phyloP scores from a whole-genome alignment of 2,888 invertebrate genomes.

The Sphaerophoria rueppellii region DNA sequence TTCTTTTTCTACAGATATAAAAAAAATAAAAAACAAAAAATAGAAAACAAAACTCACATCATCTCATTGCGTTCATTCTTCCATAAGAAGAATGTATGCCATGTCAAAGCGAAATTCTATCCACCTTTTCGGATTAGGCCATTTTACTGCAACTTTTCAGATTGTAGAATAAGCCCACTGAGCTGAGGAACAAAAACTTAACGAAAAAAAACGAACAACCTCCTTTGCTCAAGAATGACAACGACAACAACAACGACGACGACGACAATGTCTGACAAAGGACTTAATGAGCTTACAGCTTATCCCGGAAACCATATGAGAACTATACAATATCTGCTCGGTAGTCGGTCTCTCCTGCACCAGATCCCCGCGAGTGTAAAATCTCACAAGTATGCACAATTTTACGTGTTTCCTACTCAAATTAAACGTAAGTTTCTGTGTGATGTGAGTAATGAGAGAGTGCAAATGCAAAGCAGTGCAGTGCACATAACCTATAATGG shows the following conservation, averaged over 20 bases:
- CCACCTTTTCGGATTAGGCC: constrained; percentile 14
- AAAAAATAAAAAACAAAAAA: not conserved
- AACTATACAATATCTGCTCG: not conserved
- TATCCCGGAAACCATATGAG: constrained; percentile 70
- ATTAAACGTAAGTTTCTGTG: not conserved
- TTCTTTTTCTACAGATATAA: not conserved
- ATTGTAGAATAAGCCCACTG: constrained; percentile 28
- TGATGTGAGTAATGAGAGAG: not conserved
- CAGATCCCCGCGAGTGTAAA: constrained; percentile 52
- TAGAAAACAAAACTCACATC: constrained; percentile 3
- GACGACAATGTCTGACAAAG: constrained; percentile 23
- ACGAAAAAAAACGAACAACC: not conserved
- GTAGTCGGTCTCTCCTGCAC: not conserved
- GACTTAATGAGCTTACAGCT: constrained; percentile 66
- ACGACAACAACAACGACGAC: not conserved
- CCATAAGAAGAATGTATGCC: not conserved
- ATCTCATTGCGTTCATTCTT: not conserved
- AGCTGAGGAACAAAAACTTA: not conserved
- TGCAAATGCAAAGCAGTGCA: constrained; percentile 5
- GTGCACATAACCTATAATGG: constrained; percentile 32
- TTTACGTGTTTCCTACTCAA: constrained; percentile 49
- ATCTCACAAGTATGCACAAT: constrained; percentile 67
- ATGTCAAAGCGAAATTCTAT: constrained; percentile 16
- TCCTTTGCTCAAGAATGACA: not conserved
- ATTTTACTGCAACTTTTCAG: constrained; percentile 17